Evolutionary conservation across 2,113 vertebrate species (phyloP).

Genomic region (Urocitellus parryii): DNA sequence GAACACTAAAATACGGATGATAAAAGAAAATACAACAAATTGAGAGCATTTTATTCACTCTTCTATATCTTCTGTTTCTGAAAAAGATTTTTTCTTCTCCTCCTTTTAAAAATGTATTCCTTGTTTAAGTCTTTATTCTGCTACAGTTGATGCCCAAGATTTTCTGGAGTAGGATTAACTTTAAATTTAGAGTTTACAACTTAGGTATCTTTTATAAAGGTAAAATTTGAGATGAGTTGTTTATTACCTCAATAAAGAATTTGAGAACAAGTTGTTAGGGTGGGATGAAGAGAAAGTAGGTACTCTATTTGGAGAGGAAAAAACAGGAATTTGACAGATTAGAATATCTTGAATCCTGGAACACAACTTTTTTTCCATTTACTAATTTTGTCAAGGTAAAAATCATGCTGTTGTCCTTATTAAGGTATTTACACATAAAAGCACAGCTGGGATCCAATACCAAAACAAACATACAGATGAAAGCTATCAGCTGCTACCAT

Average conservation of each 20-base stretch:
- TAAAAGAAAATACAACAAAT: neutral
- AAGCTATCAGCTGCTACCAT: neutral
- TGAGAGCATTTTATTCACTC: neutral
- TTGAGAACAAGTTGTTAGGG: neutral
- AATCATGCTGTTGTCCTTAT: neutral
- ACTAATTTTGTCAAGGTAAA: neutral
- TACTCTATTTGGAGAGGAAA: neutral
- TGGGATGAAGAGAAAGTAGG: neutral
- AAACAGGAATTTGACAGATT: neutral
- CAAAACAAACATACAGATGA: neutral
- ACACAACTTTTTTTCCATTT: neutral
- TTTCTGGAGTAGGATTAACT: neutral
- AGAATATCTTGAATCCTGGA: neutral
- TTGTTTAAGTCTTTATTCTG: neutral
- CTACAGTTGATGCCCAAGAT: neutral
- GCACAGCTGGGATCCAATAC: neutral
- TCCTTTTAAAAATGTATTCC: neutral
- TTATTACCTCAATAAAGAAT: neutral
- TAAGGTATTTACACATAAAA: neutral
- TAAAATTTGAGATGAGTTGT: slow-evolving; percentile 1
- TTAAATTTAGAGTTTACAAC: slow-evolving; percentile 22
- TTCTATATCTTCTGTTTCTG: neutral
- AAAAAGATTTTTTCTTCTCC: neutral
- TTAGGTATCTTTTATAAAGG: neutral
- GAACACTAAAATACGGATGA: neutral